Evolutionary conservation across 2,888 invertebrate genomes (phyloP), one percentile per base, ranked within the genome.

Genomic region (Leuctra nigra): DNA sequence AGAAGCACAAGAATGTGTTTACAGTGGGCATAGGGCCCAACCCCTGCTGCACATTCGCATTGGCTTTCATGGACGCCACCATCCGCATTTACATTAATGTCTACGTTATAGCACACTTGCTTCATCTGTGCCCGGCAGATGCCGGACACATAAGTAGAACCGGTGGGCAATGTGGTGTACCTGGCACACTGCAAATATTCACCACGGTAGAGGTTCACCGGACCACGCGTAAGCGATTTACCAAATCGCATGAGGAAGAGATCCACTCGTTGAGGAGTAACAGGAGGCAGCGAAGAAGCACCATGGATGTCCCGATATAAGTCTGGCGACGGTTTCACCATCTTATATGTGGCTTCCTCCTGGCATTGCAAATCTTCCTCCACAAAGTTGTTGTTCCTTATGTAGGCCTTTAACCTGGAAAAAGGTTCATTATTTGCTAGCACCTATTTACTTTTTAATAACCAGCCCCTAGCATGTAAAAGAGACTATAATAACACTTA

Each of bases 21-120:
- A 50, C 59, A 59, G 16, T 59, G 59, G 11, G 59, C 55, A 23
- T 39, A 38, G 4, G 33, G 35, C 14, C 58, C 59, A 25, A 35
- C 13, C 2, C 59, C 59, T 41, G 52, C 58, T 29, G 55, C 55
- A 59, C 59, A 59, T 38, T 59, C 58, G 22, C 59, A 59, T 25
- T 59, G 55, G 41, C 54, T 52, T 14, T 14, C 58, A 23, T 46
- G 39, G 14, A 59, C 39, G n/a, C 23, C 35, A 4, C 58, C 58
- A 13, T 24, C 38, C 9, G n/a, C 14, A 50, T 39, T 25, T 11
- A 59, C 14, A 18, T 14, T 24, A 9, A 59, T 36, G 24, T 59
- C 54, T 13, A 47, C 47, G 14, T 23, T 38, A 50, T 59, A 59
- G n/a, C 54, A 41, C 16, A 59, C 58, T 55, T 58, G 54, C 29